Evolutionary conservation across 2,113 vertebrate species (phyloP).

Genomic region (Acanthisitta chloris): DNA sequence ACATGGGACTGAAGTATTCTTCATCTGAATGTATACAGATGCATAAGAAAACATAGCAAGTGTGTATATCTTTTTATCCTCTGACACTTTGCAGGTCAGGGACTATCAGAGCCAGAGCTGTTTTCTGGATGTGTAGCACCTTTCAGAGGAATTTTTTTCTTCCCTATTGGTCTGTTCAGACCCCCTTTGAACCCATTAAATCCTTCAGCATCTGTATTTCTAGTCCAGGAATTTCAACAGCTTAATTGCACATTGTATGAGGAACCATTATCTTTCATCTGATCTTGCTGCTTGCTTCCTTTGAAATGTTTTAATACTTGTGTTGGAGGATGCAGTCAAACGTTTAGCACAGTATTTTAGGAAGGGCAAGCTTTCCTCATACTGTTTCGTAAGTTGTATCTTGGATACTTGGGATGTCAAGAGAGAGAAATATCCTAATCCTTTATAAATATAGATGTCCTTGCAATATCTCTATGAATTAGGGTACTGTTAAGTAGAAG

Average conservation of each 20-base stretch:
- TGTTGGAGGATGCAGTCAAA: background rate
- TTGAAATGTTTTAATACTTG: background rate
- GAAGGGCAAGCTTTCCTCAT: background rate
- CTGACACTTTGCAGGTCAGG: background rate
- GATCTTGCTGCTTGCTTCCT: background rate
- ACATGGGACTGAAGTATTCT: background rate
- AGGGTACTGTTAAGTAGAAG: background rate
- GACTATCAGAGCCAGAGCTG: background rate
- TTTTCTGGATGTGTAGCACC: background rate
- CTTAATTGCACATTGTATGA: background rate
- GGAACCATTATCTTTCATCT: background rate
- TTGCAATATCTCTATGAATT: background rate
- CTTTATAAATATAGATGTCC: background rate
- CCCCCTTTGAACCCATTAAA: background rate
- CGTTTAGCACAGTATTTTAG: background rate
- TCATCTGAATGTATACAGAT: background rate
- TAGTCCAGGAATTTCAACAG: background rate
- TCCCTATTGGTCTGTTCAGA: background rate
- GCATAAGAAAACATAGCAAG: background rate
- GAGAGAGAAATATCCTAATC: background rate
- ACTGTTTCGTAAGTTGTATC: background rate
- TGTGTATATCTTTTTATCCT: rapidly evolving
- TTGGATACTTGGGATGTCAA: background rate
- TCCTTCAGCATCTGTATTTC: background rate
- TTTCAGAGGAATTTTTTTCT: background rate